These are phyloP conservation scores for Torymus tubicola DNA, from an alignment of 2,888 invertebrate species.

Conservation along the genomic window DNA sequence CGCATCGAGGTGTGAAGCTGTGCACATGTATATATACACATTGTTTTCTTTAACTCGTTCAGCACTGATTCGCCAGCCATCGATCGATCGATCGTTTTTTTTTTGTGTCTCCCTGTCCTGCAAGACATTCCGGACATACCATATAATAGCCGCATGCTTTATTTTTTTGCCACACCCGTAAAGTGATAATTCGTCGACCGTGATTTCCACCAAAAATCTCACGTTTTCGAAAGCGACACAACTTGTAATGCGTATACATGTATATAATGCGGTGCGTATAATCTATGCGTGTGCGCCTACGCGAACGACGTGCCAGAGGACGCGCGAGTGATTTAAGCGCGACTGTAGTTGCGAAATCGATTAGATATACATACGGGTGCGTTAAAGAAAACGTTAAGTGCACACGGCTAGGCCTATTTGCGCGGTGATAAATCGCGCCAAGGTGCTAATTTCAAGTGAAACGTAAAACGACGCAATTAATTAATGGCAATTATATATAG, in stretches of 20 bases:
- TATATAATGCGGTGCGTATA: no score
- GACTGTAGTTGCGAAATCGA: slow-evolving; percentile 1
- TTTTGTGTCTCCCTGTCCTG: slow-evolving; percentile 13
- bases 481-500: no score
- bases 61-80: slow-evolving; percentile 18
- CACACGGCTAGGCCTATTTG: no score
- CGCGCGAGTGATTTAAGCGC: slow-evolving; percentile 6
- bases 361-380: no score
- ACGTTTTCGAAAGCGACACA: no score
- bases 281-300: no score
- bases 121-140: neutral
- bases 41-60: slow-evolving; percentile 19
- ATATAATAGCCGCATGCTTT: neutral
- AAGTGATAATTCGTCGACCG: no score
- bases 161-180: no score
- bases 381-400: slow-evolving; percentile 2
- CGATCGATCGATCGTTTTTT: neutral
- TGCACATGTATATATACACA: neutral
- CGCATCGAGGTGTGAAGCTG: slow-evolving; percentile 11
- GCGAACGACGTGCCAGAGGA: no score
- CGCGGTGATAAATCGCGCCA: neutral
- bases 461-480: neutral
- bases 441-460: slow-evolving; percentile 1
- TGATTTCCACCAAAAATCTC: no score
- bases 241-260: no score